These are phyloP conservation scores for Hippoglossus stenolepis DNA, from an alignment of 2,113 vertebrate genomes.

Conservation along the genomic window DNA sequence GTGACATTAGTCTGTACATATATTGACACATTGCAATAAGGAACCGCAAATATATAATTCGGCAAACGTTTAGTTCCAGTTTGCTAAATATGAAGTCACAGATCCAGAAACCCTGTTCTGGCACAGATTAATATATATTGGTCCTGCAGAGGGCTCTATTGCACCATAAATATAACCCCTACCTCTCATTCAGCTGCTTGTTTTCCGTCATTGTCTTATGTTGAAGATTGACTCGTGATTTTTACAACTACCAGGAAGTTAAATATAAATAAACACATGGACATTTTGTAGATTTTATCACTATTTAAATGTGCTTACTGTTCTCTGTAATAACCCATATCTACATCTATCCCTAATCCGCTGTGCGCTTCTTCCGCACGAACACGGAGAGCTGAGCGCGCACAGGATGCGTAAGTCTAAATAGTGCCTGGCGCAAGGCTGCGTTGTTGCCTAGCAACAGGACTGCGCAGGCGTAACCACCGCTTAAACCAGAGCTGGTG, in stretches of 20 bases:
- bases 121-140: background rate
- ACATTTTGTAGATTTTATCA: no score
- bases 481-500: background rate
- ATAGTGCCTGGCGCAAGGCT: conserved; percentile 12
- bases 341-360: background rate
- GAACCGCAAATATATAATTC: no score
- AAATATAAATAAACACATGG: background rate
- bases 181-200: no score
- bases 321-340: background rate
- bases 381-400: background rate
- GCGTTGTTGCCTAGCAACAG: conserved; percentile 67
- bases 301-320: no score
- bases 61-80: background rate
- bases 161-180: conserved; percentile 26
- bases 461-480: conserved; percentile 14
- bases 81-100: background rate
- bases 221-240: background rate
- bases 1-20: background rate
- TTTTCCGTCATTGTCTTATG: no score
- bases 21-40: background rate
- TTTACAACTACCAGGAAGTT: no score
- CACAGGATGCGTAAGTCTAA: background rate
- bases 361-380: background rate
- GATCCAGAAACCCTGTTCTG: background rate
- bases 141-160: conserved; percentile 61